Evolutionary conservation across 2,888 invertebrate species (phyloP).

Genomic region (Lepidochitona cinerea): DNA sequence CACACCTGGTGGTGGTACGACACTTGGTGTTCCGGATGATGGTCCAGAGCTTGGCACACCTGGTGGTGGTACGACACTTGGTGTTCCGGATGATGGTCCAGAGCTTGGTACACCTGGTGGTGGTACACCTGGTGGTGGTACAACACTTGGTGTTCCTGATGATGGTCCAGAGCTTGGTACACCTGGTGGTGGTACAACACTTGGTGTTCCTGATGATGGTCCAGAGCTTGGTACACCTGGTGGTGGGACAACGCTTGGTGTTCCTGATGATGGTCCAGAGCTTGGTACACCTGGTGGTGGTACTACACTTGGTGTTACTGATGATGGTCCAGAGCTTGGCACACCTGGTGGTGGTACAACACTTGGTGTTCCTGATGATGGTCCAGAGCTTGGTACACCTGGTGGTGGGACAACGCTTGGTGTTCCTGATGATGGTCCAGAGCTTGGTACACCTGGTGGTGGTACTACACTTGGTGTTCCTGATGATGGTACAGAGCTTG

Average conservation of each 20-base stretch:
- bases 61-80: not conserved
- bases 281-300: not conserved
- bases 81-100: not conserved
- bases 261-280: not conserved
- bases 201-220: not conserved
- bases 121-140: not conserved
- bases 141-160: not conserved
- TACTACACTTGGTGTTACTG: not conserved
- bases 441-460: not conserved
- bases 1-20: not conserved
- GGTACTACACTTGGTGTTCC: not conserved
- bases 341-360: not conserved
- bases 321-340: not conserved
- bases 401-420: not conserved
- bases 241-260: not conserved
- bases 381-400: not conserved
- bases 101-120: not conserved
- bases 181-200: not conserved
- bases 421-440: not conserved
- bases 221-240: not conserved
- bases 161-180: not conserved
- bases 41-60: not conserved
- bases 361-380: not conserved
- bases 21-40: not conserved
- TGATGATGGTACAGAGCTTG: not conserved